A percentile compares a stretch with the other conserved stretches of the same genome.
These are phyloP conservation scores for Apamea sordens DNA, from an alignment of 2,888 invertebrate species.

Conservation along the genomic window DNA sequence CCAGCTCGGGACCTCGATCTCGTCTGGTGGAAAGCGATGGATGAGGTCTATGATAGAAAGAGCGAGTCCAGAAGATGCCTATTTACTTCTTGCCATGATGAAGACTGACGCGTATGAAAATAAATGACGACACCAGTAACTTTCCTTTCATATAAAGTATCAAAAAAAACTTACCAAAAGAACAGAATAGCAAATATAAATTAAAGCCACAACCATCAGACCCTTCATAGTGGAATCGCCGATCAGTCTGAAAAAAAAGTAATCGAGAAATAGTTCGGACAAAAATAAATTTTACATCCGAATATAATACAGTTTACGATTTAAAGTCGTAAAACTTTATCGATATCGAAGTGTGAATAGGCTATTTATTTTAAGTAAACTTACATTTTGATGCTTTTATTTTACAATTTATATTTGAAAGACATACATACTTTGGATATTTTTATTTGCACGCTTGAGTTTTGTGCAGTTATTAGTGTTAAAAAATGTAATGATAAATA, in stretches of 20 bases:
- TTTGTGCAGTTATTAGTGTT: not conserved
- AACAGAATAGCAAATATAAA: slow-evolving; percentile 68
- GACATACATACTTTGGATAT: not conserved
- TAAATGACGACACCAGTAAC: not conserved
- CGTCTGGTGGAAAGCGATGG: too few species aligned
- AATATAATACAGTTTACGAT: slow-evolving; percentile 76
- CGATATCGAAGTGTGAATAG: slow-evolving; percentile 72
- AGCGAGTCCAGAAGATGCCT: too few species aligned
- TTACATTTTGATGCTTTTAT: slow-evolving; percentile 43
- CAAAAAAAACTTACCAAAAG: slow-evolving; percentile 73
- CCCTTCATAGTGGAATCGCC: slow-evolving; percentile 66
- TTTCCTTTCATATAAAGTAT: not conserved
- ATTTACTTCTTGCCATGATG: too few species aligned
- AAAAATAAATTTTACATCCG: slow-evolving; percentile 74
- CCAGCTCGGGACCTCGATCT: too few species aligned
- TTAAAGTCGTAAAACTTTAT: slow-evolving; percentile 79
- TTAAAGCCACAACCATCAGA: slow-evolving; percentile 61
- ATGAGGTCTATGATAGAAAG: too few species aligned
- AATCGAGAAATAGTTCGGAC: slow-evolving; percentile 67
- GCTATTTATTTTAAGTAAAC: slow-evolving; percentile 49
- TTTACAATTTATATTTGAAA: slow-evolving; percentile 30
- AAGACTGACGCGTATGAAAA: not conserved
- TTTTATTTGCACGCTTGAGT: not conserved
- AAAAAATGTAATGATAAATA: not conserved
- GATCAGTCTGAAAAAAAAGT: slow-evolving; percentile 50